These are phyloP conservation scores for Parasteatoda lunata DNA, from an alignment of 2,888 invertebrate genomes.

Conservation along the genomic window DNA sequence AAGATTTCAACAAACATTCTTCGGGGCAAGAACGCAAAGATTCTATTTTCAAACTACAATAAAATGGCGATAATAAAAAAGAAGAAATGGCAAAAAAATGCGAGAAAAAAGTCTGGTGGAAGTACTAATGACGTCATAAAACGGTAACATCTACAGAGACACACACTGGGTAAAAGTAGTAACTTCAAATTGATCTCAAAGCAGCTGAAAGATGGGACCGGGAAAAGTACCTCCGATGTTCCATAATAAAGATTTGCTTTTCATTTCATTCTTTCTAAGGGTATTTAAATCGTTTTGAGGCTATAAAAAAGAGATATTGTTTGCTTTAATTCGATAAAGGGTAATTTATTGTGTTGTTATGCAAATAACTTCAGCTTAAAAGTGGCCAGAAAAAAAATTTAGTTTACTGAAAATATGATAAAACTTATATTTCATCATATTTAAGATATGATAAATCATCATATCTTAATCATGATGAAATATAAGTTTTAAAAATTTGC, in stretches of 20 bases:
- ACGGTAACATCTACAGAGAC: slow-evolving; percentile 23
- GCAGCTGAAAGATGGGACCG: slow-evolving; percentile 24
- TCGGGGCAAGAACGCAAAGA: slow-evolving; percentile 20
- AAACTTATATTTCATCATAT: too few species aligned
- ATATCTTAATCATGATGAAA: too few species aligned
- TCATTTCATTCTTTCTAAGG: not conserved
- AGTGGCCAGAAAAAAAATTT: too few species aligned
- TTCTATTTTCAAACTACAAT: slow-evolving; percentile 54
- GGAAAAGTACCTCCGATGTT: slow-evolving; percentile 6
- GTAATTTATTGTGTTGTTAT: too few species aligned
- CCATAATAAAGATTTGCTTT: slow-evolving; percentile 38
- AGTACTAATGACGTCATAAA: slow-evolving; percentile 62
- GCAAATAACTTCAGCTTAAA: too few species aligned
- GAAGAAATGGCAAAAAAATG: slow-evolving; percentile 11
- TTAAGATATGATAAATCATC: too few species aligned
- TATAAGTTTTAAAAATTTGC: too few species aligned
- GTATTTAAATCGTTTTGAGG: not conserved
- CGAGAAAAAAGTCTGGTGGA: slow-evolving; percentile 34
- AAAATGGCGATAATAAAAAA: slow-evolving; percentile 32
- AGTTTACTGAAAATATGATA: too few species aligned
- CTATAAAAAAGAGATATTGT: not conserved
- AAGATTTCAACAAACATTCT: slow-evolving; percentile 25
- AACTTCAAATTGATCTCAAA: slow-evolving; percentile 50
- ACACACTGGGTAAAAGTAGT: slow-evolving; percentile 20
- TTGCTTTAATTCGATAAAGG: not conserved